A percentile compares a stretch with the other conserved stretches of the same genome.
Conservation (phyloP, 2,113 vertebrate genomes). For the Pseudopodoces humilis region DNA sequence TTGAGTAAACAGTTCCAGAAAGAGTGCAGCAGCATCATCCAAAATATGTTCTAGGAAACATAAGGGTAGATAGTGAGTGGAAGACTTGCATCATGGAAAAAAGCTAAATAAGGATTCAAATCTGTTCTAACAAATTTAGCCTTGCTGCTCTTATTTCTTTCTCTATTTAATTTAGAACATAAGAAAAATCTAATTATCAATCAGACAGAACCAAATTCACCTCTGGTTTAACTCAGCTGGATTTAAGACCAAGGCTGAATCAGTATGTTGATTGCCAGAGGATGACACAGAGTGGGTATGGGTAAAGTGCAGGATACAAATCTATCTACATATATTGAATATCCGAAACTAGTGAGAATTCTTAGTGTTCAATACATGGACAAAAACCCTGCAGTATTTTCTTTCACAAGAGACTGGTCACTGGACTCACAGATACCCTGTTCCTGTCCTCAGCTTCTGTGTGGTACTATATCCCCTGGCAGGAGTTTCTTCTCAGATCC, state of each 20-base stretch:
- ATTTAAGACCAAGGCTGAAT: neutral
- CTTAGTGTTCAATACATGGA: neutral
- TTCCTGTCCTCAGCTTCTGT: neutral
- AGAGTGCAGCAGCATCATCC: neutral
- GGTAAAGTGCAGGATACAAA: neutral
- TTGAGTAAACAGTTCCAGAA: slow-evolving; percentile 28
- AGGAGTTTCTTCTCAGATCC: neutral
- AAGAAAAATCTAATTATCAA: neutral
- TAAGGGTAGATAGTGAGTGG: neutral
- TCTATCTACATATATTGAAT: neutral
- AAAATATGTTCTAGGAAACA: neutral
- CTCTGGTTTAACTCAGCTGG: neutral
- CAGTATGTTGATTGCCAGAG: neutral
- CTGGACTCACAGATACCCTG: neutral
- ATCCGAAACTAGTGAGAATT: neutral
- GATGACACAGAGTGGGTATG: neutral
- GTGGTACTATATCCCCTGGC: accelerated
- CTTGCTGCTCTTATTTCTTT: neutral
- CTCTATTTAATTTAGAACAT: neutral
- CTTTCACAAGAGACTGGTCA: neutral
- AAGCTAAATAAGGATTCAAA: slow-evolving; percentile 16
- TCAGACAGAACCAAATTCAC: neutral
- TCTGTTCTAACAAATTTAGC: neutral
- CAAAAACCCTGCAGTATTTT: neutral
- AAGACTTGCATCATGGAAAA: neutral